A percentile compares a stretch with the other conserved stretches of the same genome.
Conservation (phyloP, 1,140 invertebrate species). For the Catajapyx aquilonaris region DNA sequence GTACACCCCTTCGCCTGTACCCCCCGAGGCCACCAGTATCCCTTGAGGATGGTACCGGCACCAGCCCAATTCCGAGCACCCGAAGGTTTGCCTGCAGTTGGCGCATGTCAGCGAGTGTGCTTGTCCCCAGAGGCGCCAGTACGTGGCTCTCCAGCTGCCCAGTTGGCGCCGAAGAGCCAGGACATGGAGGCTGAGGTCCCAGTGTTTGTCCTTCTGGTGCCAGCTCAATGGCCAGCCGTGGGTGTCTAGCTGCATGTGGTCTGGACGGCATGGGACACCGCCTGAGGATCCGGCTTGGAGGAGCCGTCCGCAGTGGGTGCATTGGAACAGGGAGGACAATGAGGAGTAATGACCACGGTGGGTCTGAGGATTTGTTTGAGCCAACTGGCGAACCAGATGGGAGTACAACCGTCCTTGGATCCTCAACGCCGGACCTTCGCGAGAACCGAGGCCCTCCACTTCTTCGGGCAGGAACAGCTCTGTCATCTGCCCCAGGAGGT, state of each 20-base stretch:
- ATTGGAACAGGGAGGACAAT: constrained; percentile 48
- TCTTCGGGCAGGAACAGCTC: constrained; percentile 60
- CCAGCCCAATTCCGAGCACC: constrained; percentile 47
- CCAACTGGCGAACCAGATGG: constrained; percentile 53
- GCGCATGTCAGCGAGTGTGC: constrained; percentile 59
- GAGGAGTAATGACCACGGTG: constrained; percentile 54
- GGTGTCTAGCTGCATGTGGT: constrained; percentile 42
- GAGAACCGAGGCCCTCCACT: constrained; percentile 50
- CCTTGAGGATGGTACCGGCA: constrained; percentile 49
- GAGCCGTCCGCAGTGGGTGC: constrained; percentile 35
- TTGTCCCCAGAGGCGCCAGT: constrained; percentile 80
- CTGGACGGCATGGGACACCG: constrained; percentile 20
- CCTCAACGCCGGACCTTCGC: constrained; percentile 63
- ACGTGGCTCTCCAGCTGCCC: constrained; percentile 70
- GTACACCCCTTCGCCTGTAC: constrained; percentile 6
- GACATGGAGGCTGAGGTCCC: constrained; percentile 68
- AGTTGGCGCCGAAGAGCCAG: constrained; percentile 47
- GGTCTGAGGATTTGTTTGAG: constrained; percentile 43
- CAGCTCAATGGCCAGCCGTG: constrained; percentile 41
- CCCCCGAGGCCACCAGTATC: constrained; percentile 5
- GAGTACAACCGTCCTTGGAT: constrained; percentile 61
- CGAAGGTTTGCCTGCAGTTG: constrained; percentile 53
- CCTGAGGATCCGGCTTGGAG: constrained; percentile 25
- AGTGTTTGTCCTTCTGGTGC: constrained; percentile 43
- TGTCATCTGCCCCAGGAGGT: constrained; percentile 46